Percentiles rank a stretch among this genome's conserved stretches.
Evolutionary conservation across 1,140 invertebrate species (phyloP).

Genomic region (Sminthurinus signatus): DNA sequence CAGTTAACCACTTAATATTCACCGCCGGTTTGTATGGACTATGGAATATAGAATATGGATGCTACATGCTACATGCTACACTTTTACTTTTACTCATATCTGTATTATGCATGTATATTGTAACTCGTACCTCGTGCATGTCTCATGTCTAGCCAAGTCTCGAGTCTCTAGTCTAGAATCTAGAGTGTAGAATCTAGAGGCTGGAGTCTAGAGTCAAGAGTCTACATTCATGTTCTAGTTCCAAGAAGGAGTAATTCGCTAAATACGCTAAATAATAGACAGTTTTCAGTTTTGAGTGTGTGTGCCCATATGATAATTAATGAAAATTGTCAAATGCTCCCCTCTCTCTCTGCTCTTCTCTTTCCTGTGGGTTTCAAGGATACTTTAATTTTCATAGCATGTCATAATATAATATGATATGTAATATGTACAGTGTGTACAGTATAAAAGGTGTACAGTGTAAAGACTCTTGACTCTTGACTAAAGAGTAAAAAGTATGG

Average conservation of each 20-base stretch:
- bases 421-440: not conserved
- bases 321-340: not conserved
- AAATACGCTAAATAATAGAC: too few relatives aligned
- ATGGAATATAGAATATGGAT: not conserved
- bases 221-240: too few relatives aligned
- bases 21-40: not conserved
- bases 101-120: too few relatives aligned
- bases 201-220: too few relatives aligned
- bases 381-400: not conserved
- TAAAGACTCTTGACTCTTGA: not conserved
- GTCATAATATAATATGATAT: not conserved
- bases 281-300: too few relatives aligned
- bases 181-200: too few relatives aligned
- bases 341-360: not conserved
- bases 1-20: not conserved
- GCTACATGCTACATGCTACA: too few relatives aligned
- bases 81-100: too few relatives aligned
- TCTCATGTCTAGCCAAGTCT: too few relatives aligned
- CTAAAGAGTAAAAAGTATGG: not conserved
- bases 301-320: not conserved
- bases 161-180: too few relatives aligned
- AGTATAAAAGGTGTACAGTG: not conserved
- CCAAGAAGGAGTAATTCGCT: too few relatives aligned
- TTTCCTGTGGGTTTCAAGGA: not conserved
- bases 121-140: too few relatives aligned